Conservation (phyloP, 2,113 vertebrate genomes). For the Scopus umbretta region DNA sequence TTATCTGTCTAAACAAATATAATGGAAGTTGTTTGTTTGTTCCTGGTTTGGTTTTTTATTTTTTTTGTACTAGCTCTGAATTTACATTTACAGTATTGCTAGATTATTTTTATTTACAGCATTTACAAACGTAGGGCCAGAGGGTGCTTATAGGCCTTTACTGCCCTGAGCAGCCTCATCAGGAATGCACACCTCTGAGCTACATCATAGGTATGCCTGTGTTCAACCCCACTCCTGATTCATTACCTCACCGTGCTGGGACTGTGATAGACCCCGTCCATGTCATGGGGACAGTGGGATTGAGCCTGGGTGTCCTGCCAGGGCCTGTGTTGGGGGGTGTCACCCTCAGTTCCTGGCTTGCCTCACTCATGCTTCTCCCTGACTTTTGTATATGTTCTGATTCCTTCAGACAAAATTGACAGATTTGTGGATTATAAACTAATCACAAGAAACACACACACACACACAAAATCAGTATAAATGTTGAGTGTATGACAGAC, state of each 20-base stretch:
- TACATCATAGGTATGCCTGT: neutral
- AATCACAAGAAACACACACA: neutral
- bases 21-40: neutral
- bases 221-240: neutral
- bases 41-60: neutral
- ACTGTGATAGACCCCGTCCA: neutral
- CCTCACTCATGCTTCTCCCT: neutral
- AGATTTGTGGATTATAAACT: neutral
- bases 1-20: neutral
- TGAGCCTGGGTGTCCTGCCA: neutral
- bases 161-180: neutral
- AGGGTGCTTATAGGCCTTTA: neutral
- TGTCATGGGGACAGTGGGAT: neutral
- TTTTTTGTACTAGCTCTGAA: neutral
- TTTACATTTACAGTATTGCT: neutral
- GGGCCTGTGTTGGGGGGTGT: too few species aligned
- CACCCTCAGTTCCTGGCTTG: neutral
- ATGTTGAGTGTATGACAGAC: neutral
- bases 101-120: neutral
- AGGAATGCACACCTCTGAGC: too few species aligned
- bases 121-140: neutral
- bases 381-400: neutral
- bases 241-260: accelerated
- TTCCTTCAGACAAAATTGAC: neutral
- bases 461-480: neutral